phyloP scores from a whole-genome alignment of 2,797 vertebrate species.

The Australoheros facetus region DNA sequence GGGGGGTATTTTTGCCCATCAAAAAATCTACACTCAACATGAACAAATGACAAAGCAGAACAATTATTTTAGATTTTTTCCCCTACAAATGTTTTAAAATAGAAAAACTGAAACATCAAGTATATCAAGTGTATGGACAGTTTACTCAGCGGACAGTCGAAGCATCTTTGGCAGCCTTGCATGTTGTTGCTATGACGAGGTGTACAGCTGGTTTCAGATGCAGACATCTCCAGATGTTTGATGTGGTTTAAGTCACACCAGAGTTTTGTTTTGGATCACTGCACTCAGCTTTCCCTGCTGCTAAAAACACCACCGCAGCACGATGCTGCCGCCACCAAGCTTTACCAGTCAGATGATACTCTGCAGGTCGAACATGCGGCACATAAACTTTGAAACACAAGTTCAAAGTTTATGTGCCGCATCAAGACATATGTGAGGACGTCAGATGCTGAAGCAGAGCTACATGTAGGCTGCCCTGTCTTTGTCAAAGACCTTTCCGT shows the following conservation, averaged over 20 bases:
- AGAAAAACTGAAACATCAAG: neutral
- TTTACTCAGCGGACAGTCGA: fast-evolving
- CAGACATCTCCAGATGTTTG: neutral
- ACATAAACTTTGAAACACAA: too few species aligned
- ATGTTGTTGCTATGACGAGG: neutral
- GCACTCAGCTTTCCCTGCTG: too few species aligned
- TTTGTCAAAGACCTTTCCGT: neutral
- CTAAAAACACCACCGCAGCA: neutral
- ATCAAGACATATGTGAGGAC: too few species aligned
- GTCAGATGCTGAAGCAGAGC: neutral
- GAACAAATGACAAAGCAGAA: too few species aligned
- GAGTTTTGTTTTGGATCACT: neutral
- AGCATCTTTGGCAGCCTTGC: neutral
- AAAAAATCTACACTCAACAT: too few species aligned
- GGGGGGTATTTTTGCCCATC: neutral
- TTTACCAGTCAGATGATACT: fast-evolving
- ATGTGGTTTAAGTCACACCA: neutral
- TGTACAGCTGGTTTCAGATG: fast-evolving
- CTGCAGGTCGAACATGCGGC: neutral
- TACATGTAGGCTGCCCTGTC: fast-evolving
- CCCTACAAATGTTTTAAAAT: too few species aligned
- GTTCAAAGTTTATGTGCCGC: neutral
- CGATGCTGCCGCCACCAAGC: neutral
- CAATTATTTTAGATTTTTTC: too few species aligned
- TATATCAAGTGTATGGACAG: neutral